Conservation (phyloP, 2,113 vertebrate genomes). For the Speoplatyrhinus poulsoni region DNA sequence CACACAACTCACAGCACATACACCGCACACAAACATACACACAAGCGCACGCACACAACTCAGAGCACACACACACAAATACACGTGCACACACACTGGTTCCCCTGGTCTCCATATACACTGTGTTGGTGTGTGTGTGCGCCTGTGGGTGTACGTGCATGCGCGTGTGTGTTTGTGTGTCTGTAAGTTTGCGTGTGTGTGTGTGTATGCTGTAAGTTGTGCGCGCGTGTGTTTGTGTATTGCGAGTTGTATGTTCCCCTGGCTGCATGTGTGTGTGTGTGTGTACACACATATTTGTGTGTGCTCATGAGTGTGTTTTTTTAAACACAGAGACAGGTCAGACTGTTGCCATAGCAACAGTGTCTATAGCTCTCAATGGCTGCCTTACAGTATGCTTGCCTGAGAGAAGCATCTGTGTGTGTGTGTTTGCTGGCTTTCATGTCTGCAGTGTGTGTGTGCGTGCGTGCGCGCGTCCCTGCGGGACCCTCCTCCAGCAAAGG, state of each 20-base stretch:
- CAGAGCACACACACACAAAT: background rate
- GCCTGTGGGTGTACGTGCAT: background rate
- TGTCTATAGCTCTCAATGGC: conserved; percentile 40
- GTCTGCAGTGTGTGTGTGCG: background rate
- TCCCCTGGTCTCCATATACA: background rate
- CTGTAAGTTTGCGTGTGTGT: conserved; percentile 14
- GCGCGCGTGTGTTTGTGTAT: no score
- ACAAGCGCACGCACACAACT: no score
- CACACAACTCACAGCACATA: background rate
- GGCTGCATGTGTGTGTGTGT: background rate
- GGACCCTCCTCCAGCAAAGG: conserved; percentile 41
- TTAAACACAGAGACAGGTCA: conserved; percentile 35
- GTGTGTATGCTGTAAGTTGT: no score
- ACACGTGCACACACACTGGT: background rate
- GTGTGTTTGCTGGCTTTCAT: background rate
- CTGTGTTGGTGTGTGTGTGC: background rate
- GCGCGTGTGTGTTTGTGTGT: conserved; percentile 18
- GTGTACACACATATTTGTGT: background rate
- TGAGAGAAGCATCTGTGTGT: conserved; percentile 6
- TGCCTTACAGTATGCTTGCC: background rate
- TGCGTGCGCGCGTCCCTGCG: conserved; percentile 6
- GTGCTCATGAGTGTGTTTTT: background rate
- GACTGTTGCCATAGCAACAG: conserved; percentile 62
- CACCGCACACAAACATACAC: no score
- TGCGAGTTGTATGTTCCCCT: no score